Conservation (phyloP, 2,888 invertebrate genomes). For the Chrysolina oricalcia region DNA sequence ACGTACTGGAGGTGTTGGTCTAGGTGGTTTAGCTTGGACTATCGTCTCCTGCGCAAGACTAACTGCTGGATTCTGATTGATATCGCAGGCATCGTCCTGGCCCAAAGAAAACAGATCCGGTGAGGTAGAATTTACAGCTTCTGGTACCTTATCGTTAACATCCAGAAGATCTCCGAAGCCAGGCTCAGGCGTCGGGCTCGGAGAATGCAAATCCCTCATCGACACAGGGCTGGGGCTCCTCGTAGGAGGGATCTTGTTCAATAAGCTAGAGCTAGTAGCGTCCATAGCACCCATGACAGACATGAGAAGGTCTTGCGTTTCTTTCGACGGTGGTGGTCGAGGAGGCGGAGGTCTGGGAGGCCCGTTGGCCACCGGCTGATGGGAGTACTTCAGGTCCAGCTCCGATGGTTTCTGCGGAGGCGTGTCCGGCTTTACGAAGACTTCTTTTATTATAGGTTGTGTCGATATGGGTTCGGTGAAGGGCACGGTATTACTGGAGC, state of each 20-base stretch:
- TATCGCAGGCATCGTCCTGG: slow-evolving; percentile 65
- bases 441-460: slow-evolving; percentile 24
- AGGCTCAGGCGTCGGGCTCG: slow-evolving; percentile 86
- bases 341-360: slow-evolving; percentile 69
- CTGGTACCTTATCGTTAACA: slow-evolving; percentile 71
- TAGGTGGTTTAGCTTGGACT: slow-evolving; percentile 52
- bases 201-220: slow-evolving; percentile 86
- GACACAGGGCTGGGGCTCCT: slow-evolving; percentile 91
- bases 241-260: slow-evolving; percentile 88
- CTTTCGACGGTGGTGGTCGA: slow-evolving; percentile 80
- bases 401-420: slow-evolving; percentile 70
- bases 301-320: slow-evolving; percentile 88
- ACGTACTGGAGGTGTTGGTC: slow-evolving; percentile 61
- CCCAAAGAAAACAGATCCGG: slow-evolving; percentile 43
- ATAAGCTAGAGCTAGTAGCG: slow-evolving; percentile 87
- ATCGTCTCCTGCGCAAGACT: slow-evolving; percentile 67
- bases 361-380: slow-evolving; percentile 54
- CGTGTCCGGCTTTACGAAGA: slow-evolving; percentile 27
- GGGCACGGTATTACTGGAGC: slow-evolving; percentile 4
- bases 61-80: slow-evolving; percentile 70
- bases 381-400: slow-evolving; percentile 69
- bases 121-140: slow-evolving; percentile 27
- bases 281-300: slow-evolving; percentile 93
- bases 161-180: slow-evolving; percentile 79
- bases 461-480: slow-evolving; percentile 45